These are phyloP conservation scores for Lophochroa leadbeateri DNA, from an alignment of 2,113 vertebrate genomes.

Conservation along the genomic window DNA sequence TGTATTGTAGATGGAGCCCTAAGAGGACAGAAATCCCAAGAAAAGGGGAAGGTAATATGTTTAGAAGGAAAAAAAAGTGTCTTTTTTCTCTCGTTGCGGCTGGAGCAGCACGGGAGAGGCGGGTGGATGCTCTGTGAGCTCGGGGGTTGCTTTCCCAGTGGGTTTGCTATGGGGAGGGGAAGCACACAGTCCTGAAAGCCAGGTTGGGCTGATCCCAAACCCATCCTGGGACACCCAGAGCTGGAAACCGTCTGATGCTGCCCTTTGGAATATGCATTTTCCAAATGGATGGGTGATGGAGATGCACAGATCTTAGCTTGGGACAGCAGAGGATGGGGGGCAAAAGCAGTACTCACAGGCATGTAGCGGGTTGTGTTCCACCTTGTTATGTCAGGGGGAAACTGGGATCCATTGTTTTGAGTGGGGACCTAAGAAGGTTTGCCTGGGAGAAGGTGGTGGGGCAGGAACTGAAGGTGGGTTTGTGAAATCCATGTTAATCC, in stretches of 20 bases:
- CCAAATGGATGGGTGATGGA: background rate
- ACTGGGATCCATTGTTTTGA: background rate
- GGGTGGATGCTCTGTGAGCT: background rate
- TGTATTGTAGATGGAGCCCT: background rate
- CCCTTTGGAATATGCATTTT: background rate
- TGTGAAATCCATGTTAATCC: background rate
- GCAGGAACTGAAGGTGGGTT: background rate
- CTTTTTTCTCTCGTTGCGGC: background rate
- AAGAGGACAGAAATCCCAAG: background rate
- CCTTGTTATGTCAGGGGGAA: background rate
- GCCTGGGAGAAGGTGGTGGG: background rate
- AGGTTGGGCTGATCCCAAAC: background rate
- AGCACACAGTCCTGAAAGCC: background rate
- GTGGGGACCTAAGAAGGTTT: background rate
- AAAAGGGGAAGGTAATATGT: background rate
- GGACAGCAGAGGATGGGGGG: background rate
- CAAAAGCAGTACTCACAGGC: background rate
- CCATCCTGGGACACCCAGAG: background rate
- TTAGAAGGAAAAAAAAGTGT: background rate
- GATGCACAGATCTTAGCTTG: accelerated
- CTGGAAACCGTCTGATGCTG: background rate
- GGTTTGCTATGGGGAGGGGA: background rate
- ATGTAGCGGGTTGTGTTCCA: background rate
- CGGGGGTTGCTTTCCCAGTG: background rate
- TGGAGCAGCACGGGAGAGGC: background rate